Evolutionary conservation across 1,140 invertebrate genomes (phyloP), one percentile per base, ranked within the genome.

Genomic region (Goniozus legneri): DNA sequence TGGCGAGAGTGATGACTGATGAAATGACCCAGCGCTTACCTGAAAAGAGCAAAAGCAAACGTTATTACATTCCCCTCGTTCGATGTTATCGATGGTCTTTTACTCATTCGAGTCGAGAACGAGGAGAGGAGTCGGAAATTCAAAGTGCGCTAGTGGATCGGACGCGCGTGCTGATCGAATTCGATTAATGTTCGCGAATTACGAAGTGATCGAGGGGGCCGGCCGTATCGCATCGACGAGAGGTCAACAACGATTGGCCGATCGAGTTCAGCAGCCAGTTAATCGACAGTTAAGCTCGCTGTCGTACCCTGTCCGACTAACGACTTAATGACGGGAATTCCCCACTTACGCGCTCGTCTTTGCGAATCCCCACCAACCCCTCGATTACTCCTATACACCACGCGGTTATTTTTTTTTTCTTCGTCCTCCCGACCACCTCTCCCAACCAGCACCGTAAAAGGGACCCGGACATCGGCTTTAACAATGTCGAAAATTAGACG

Each of bases 291-390:
- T 56, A 54, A n/a, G 58, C 49, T 54, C 54, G 54, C 52, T 61
- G 60, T 63, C 54, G 54, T 56, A 24, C 48, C 39, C 31, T 35
- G 43, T 49, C 43, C 41, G 33, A 49, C 59, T 68, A 68, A 68
- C 62, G 58, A 71, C 69, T 68, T 72, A 72, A 72, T 69, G 68
- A 72, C 64, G 58, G 65, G 61, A 68, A 69, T 71, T 58, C 58
- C 52, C 66, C 60, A 63, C 60, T 70, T 69, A 64, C 50, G 47
- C 39, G 38, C 47, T 47, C 52, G 44, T 58, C 58, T 56, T 47
- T 52, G 52, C n/a, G n/a, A n/a, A n/a, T 57, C 51, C 50, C 38
- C 37, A 41, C 30, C 22, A 24, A 41, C 16, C 43, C 34, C 13
- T 47, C 22, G 15, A 18, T 20, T 14, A 40, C 35, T 49, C 30